Percentiles rank a stretch among this genome's conserved stretches.
phyloP scores from a whole-genome alignment of 1,140 invertebrate species.

The Eupeodes corollae region DNA sequence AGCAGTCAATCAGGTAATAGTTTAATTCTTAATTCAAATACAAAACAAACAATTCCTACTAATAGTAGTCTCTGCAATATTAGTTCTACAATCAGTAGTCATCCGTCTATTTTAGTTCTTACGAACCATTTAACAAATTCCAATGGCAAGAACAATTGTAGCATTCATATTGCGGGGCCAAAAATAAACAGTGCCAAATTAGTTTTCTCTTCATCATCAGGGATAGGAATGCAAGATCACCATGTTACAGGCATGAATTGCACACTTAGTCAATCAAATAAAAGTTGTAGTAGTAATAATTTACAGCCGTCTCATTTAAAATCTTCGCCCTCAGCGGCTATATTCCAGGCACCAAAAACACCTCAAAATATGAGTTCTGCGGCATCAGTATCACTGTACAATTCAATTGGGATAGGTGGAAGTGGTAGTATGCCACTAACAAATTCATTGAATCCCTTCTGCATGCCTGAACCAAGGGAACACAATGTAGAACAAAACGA shows the following conservation, averaged over 20 bases:
- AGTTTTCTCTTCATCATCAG: constrained; percentile 31
- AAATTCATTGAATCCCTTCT: constrained; percentile 54
- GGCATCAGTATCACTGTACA: constrained; percentile 49
- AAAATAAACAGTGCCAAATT: constrained; percentile 31
- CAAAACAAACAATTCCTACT: too few species aligned
- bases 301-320: constrained; percentile 57
- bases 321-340: constrained; percentile 51
- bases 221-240: constrained; percentile 35
- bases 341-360: constrained; percentile 69
- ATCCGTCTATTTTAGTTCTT: background rate
- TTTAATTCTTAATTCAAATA: constrained; percentile 3
- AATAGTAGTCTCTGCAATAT: too few species aligned
- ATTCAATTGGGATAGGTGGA: constrained; percentile 37
- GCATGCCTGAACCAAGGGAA: constrained; percentile 41
- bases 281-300: constrained; percentile 36
- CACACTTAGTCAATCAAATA: constrained; percentile 25
- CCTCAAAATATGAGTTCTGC: constrained; percentile 56
- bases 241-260: constrained; percentile 30
- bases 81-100: background rate
- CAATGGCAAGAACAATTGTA: constrained; percentile 20
- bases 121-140: background rate
- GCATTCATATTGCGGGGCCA: constrained; percentile 30
- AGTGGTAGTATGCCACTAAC: constrained; percentile 11
- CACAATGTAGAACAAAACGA: constrained; percentile 71
- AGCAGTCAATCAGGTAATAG: constrained; percentile 49